Evolutionary conservation across 2,797 vertebrate species (phyloP), one percentile per base, ranked within the genome.

Genomic region (Momotus momota): DNA sequence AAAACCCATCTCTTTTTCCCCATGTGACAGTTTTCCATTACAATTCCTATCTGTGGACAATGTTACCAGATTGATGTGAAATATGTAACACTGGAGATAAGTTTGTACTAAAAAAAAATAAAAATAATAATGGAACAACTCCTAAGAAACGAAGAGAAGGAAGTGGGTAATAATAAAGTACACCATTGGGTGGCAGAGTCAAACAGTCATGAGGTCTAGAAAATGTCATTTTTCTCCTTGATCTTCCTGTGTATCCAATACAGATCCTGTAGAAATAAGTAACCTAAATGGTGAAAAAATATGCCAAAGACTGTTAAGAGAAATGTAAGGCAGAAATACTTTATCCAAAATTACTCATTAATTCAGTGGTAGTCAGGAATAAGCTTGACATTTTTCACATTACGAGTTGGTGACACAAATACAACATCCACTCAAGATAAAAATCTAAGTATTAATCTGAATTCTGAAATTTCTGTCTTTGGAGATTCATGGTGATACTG

Each of bases 1-100:
- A 38, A 84, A 4, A 0, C 0, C 0, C 2, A 12, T 2, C 1
- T 16, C 2, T 49, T 55, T 72, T 57, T 43, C 7, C 62, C 78
- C 12, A 51, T 25, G 17, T 62, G 46, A 71, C 31, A 33, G 43
- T 43, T 87, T 81, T 33, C 65, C n/a, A 45, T 45, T 41, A 51
- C 25, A 45, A 1, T 35, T 84, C 40, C 35, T 65, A 40, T 31
- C 41, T 26, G 29, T 81, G 31, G 26, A 46, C 22, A 52, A 26
- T 23, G n/a, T 31, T 73, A 40, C 21, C 46, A 22, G n/a, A 61
- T 5, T 43, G 15, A 55, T 70, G 38, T 38, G 51, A 91, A 78
- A 65, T 61, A 61, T 65, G 17, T 57, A 61, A 27, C 46, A 12
- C 17, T 33, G 67, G 43, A 71, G 33, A 25, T 21, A 61, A 70